A percentile compares a stretch with the other conserved stretches of the same genome.
Conservation (phyloP, 1,140 invertebrate species). For the Luehdorfia chinensis region DNA sequence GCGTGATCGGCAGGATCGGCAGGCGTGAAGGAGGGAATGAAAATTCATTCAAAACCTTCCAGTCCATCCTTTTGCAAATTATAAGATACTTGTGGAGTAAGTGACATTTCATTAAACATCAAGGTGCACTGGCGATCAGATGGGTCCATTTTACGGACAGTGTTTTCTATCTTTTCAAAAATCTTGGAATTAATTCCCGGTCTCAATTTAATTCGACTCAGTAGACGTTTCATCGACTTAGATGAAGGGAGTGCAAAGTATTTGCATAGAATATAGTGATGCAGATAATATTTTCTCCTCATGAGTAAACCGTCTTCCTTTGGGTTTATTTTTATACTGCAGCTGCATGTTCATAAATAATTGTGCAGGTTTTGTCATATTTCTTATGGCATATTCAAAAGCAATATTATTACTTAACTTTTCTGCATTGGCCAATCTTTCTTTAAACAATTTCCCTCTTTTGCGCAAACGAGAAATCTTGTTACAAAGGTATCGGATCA, state of each 20-base stretch:
- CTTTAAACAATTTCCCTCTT: too few species aligned
- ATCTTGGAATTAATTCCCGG: conserved; percentile 19
- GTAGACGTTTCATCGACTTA: conserved; percentile 20
- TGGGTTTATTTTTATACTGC: conserved; percentile 17
- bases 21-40: too few species aligned
- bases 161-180: conserved; percentile 24
- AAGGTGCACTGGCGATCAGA: conserved; percentile 20
- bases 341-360: conserved; percentile 12
- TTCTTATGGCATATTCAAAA: neutral
- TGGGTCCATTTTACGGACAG: conserved; percentile 2
- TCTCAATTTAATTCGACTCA: conserved; percentile 15
- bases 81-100: conserved; percentile 20
- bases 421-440: too few species aligned
- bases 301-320: conserved; percentile 20
- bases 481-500: too few species aligned
- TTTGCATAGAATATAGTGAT: conserved; percentile 16
- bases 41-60: conserved; percentile 21
- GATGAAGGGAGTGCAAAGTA: conserved; percentile 23
- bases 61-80: conserved; percentile 15
- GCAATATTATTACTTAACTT: too few species aligned
- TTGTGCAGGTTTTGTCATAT: neutral
- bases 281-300: conserved; percentile 20
- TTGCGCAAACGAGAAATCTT: too few species aligned
- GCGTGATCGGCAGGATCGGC: neutral
- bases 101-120: conserved; percentile 28